Conservation (phyloP, 2,797 vertebrate genomes). For the Molossus alvarezi region DNA sequence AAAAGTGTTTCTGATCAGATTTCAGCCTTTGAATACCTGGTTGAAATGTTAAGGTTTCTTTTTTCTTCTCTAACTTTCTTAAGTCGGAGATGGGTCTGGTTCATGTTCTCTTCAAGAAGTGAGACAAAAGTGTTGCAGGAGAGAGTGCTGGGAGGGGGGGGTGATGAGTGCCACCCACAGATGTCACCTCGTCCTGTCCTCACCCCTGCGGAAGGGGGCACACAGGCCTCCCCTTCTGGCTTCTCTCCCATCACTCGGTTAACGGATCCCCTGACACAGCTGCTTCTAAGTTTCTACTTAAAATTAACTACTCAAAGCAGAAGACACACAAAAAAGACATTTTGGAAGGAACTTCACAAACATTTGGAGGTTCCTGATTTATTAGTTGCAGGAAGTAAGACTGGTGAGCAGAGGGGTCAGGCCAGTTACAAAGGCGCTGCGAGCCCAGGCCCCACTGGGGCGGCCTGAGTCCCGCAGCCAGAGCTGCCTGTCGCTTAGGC, state of each 20-base stretch:
- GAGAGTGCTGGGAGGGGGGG: not conserved
- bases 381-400: slow-evolving; percentile 7
- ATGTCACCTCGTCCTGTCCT: not conserved
- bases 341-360: not conserved
- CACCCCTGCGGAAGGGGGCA: no score
- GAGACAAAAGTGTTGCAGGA: not conserved
- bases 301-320: slow-evolving; percentile 6
- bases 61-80: not conserved
- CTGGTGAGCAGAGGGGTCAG: not conserved
- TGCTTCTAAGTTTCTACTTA: not conserved
- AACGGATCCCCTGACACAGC: not conserved
- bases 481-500: slow-evolving; percentile 72
- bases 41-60: not conserved
- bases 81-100: not conserved
- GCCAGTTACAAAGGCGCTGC: not conserved
- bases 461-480: not conserved
- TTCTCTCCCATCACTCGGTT: not conserved
- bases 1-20: not conserved
- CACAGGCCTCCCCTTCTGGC: not conserved
- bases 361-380: not conserved
- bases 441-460: no score
- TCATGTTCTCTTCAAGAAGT: not conserved
- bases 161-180: not conserved
- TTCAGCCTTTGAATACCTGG: not conserved
- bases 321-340: not conserved